These are phyloP conservation scores for Sialis fuliginosa DNA, from an alignment of 2,888 invertebrate genomes.

Conservation along the genomic window DNA sequence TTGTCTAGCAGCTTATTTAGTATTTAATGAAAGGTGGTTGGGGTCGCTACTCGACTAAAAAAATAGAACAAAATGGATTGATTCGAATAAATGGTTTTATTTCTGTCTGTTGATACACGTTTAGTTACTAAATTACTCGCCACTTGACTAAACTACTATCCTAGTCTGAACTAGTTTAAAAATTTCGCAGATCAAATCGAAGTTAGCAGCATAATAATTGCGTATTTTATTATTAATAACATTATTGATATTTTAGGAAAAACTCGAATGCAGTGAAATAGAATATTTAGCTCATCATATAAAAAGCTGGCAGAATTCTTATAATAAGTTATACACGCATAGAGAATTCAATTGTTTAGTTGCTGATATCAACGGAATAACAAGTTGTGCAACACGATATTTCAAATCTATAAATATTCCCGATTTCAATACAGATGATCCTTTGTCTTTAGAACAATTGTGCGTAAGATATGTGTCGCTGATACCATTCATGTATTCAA, in stretches of 20 bases:
- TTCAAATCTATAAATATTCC: slow-evolving; percentile 29
- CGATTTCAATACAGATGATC: slow-evolving; percentile 21
- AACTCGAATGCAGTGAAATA: slow-evolving; percentile 29
- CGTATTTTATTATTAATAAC: too few relatives aligned
- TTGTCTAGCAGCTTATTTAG: too few relatives aligned
- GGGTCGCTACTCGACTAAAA: too few relatives aligned
- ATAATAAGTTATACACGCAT: slow-evolving; percentile 28
- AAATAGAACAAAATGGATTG: too few relatives aligned
- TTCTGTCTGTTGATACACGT: too few relatives aligned
- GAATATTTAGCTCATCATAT: slow-evolving; percentile 30
- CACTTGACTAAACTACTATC: too few relatives aligned
- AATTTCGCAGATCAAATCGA: too few relatives aligned
- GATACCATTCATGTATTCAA: slow-evolving; percentile 25
- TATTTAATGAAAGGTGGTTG: too few relatives aligned
- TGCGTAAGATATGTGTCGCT: slow-evolving; percentile 28
- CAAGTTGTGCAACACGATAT: slow-evolving; percentile 33
- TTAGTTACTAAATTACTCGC: too few relatives aligned
- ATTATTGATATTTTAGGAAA: slow-evolving; percentile 18
- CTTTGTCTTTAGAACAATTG: slow-evolving; percentile 25
- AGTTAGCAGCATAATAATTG: too few relatives aligned
- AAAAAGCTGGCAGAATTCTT: slow-evolving; percentile 31
- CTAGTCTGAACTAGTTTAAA: too few relatives aligned
- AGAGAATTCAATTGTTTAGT: slow-evolving; percentile 33
- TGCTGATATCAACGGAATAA: slow-evolving; percentile 33
- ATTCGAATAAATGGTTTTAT: too few relatives aligned